Percentiles rank a stretch among this genome's conserved stretches.
Evolutionary conservation across 2,888 invertebrate genomes (phyloP).

Genomic region (Blera fallax): DNA sequence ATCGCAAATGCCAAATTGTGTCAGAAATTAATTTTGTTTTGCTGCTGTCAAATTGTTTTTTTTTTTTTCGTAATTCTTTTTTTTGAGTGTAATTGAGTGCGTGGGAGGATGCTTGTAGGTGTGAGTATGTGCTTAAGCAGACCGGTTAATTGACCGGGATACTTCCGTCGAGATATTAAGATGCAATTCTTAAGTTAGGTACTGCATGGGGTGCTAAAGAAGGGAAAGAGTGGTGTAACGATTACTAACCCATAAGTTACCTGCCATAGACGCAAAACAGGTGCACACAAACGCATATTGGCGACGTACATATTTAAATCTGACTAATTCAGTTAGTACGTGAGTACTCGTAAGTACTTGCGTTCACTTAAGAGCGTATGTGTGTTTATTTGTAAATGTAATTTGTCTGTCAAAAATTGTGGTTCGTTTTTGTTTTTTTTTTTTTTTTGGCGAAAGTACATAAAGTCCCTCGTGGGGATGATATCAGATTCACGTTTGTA

Average conservation of each 20-base stretch:
- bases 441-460: not conserved
- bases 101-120: constrained; percentile 31
- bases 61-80: not conserved
- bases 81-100: constrained; percentile 38
- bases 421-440: not conserved
- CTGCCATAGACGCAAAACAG: not conserved
- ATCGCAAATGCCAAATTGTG: constrained; percentile 51
- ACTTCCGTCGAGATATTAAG: not conserved
- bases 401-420: not conserved
- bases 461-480: constrained; percentile 1
- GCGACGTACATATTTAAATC: not conserved
- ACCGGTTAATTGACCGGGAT: constrained; percentile 17
- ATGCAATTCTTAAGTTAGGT: not conserved
- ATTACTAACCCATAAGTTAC: constrained; percentile 11
- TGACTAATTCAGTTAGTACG: constrained; percentile 29
- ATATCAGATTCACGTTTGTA: constrained; percentile 24
- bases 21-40: constrained; percentile 43
- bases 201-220: not conserved
- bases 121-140: constrained; percentile 19
- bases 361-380: not conserved
- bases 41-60: constrained; percentile 39
- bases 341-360: not conserved
- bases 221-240: not conserved
- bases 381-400: not conserved
- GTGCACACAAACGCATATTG: constrained; percentile 4